Conservation (phyloP, 2,888 invertebrate genomes). For the Sminthurinus aureus region DNA sequence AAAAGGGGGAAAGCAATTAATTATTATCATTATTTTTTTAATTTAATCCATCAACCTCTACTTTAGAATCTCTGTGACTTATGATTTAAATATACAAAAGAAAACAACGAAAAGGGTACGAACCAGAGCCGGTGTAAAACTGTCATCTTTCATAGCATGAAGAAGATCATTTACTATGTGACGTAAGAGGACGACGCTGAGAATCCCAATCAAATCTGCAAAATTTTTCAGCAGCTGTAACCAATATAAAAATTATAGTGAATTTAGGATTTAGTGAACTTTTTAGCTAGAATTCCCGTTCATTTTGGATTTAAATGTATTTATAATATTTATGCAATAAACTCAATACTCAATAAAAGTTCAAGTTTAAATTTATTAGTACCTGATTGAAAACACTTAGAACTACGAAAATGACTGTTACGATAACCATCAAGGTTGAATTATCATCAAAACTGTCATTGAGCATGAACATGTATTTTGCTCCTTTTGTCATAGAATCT, state of each 20-base stretch:
- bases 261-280: too few species aligned
- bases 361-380: too few species aligned
- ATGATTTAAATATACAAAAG: background rate
- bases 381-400: conserved; percentile 24
- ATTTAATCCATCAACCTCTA: background rate
- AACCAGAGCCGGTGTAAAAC: conserved; percentile 28
- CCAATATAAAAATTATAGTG: too few species aligned
- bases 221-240: conserved; percentile 25
- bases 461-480: conserved; percentile 38
- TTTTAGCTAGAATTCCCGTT: too few species aligned
- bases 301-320: too few species aligned
- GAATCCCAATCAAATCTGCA: conserved; percentile 26
- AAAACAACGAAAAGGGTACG: background rate
- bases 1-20: background rate
- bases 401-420: conserved; percentile 15
- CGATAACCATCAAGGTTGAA: background rate
- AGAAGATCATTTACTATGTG: conserved; percentile 35
- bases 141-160: conserved; percentile 25
- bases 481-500: background rate
- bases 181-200: conserved; percentile 29
- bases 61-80: background rate
- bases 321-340: too few species aligned
- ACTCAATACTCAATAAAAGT: too few species aligned
- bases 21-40: background rate
- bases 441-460: background rate